Percentiles rank a stretch among this genome's conserved stretches.
Conservation (phyloP, 2,113 vertebrate genomes). For the Oreochromis niloticus region DNA sequence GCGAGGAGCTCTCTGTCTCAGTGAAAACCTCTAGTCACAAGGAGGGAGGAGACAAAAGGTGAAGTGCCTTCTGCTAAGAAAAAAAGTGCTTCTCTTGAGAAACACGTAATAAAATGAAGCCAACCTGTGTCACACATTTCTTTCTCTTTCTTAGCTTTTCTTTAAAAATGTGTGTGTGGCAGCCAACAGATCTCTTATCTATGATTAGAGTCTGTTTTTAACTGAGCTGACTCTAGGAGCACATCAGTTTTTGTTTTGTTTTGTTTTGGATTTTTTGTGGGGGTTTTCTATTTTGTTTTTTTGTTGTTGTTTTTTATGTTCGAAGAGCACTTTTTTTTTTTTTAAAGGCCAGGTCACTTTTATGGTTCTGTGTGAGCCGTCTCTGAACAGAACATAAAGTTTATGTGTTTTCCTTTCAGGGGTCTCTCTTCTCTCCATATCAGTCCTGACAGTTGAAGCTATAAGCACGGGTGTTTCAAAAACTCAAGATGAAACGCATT, state of each 20-base stretch:
- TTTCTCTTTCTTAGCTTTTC: background rate
- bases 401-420: constrained; percentile 53
- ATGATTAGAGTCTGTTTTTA: background rate
- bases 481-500: constrained; percentile 42
- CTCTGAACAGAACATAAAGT: background rate
- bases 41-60: constrained; percentile 36
- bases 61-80: constrained; percentile 72
- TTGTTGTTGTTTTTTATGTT: background rate
- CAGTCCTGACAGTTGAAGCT: constrained; percentile 17
- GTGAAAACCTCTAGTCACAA: constrained; percentile 3
- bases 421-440: constrained; percentile 34
- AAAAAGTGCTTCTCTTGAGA: constrained; percentile 76
- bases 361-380: background rate
- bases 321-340: constrained; percentile 37
- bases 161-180: background rate
- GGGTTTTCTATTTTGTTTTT: background rate
- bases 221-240: constrained; percentile 28
- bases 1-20: background rate
- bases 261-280: background rate
- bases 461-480: constrained; percentile 30
- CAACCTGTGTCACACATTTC: constrained; percentile 17
- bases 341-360: background rate
- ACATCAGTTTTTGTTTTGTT: background rate
- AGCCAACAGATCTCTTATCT: background rate
- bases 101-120: constrained; percentile 33